These are phyloP conservation scores for Equus przewalskii DNA, from an alignment of 2,113 vertebrate genomes.

Conservation along the genomic window DNA sequence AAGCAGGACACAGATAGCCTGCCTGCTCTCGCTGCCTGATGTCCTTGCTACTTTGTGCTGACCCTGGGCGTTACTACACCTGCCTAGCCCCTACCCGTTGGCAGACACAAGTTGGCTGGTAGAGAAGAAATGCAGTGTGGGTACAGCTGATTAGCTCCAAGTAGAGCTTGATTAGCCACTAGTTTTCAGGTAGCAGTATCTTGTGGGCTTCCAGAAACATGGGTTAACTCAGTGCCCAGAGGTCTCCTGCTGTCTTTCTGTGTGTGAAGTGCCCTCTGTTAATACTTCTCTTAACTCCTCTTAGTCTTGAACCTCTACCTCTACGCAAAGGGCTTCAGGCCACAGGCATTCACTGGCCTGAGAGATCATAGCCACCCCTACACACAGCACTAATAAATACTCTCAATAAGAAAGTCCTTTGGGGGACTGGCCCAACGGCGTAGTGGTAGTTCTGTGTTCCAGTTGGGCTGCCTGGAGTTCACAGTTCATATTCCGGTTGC, in stretches of 20 bases:
- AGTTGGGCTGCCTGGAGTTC: too few species aligned
- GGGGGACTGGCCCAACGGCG: too few species aligned
- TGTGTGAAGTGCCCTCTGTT: neutral
- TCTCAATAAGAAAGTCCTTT: neutral
- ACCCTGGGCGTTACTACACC: neutral
- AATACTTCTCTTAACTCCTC: neutral
- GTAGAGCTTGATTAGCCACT: accelerated
- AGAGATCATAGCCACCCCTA: too few species aligned
- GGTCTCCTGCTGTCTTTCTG: neutral
- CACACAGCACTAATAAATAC: too few species aligned
- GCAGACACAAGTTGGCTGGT: neutral
- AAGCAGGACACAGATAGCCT: neutral
- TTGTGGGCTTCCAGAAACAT: neutral
- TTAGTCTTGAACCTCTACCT: neutral
- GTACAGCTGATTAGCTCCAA: too few species aligned
- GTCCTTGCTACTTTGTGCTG: neutral
- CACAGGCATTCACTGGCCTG: neutral
- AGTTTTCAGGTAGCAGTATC: neutral
- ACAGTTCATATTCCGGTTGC: too few species aligned
- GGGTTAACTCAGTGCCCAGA: too few species aligned
- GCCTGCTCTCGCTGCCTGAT: accelerated
- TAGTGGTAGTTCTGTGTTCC: too few species aligned
- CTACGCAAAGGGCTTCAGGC: neutral
- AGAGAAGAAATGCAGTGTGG: neutral
- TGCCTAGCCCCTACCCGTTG: accelerated